Percentiles rank a stretch among this genome's conserved stretches.
These are phyloP conservation scores for Quadriops clusia DNA, from an alignment of 2,888 invertebrate genomes.

Conservation along the genomic window DNA sequence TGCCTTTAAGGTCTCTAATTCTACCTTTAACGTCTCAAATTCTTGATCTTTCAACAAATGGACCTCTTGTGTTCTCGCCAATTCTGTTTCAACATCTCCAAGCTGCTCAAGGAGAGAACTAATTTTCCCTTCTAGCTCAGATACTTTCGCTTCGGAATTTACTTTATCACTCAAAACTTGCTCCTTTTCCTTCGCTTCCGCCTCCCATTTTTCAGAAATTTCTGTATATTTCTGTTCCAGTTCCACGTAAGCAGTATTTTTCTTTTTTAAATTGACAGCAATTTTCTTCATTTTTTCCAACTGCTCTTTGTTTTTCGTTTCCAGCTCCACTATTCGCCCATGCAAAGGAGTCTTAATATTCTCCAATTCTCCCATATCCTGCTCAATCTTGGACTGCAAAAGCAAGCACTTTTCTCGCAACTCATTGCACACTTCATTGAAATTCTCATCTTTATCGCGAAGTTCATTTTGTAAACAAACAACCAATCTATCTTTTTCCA, in stretches of 20 bases:
- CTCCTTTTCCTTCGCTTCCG: slow-evolving; percentile 25
- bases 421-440: slow-evolving; percentile 29
- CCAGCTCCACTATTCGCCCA: slow-evolving; percentile 37
- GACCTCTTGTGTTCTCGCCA: slow-evolving; percentile 22
- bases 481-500: slow-evolving; percentile 27
- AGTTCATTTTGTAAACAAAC: slow-evolving; percentile 35
- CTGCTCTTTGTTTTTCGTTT: slow-evolving; percentile 54
- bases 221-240: slow-evolving; percentile 43
- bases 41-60: background rate
- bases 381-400: slow-evolving; percentile 30
- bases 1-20: slow-evolving; percentile 30
- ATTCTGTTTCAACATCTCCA: slow-evolving; percentile 15
- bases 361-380: slow-evolving; percentile 27
- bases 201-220: slow-evolving; percentile 28
- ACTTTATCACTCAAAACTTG: slow-evolving; percentile 7
- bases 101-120: slow-evolving; percentile 11
- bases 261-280: slow-evolving; percentile 65
- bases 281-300: slow-evolving; percentile 69
- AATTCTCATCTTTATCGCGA: slow-evolving; percentile 36
- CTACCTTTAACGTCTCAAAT: slow-evolving; percentile 18
- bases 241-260: slow-evolving; percentile 50
- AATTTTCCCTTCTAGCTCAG: slow-evolving; percentile 8
- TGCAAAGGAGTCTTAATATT: slow-evolving; percentile 29
- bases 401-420: slow-evolving; percentile 32
- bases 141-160: slow-evolving; percentile 15